Base-by-base conservation (phyloP, 2,113 vertebrate genomes). In the Trichechus manatus region DNA sequence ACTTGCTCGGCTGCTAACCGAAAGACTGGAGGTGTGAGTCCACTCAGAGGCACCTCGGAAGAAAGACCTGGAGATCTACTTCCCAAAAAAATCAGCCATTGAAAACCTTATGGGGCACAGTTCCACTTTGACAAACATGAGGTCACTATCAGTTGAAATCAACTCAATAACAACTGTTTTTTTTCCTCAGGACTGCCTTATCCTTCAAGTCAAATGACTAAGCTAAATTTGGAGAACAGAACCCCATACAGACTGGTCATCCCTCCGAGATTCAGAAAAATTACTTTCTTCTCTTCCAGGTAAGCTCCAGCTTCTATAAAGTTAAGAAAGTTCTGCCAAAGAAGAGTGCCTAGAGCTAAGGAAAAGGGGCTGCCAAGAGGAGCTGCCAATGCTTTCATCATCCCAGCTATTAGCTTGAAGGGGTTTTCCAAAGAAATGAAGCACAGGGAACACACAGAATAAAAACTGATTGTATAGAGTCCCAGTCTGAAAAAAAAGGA, bases 161-260 rank as follows among this genome's bases (percentile, higher is more conserved):
- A 19, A 72, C n/a, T 72, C 31, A n/a, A 39, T 22, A 17, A 23
- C n/a, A 72, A 39, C n/a, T 72, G n/a, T 36, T 72, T 9, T 70
- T 36, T 53, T 89, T 92, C n/a, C 74, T 74, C 44, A 44, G 63
- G 25, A 50, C 68, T 87, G 61, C 59, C 44, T 87, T 42, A 72
- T 42, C 31, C 56, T 75, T 63, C n/a, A 98, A 97, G 95, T 97
- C 97, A 97, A 97, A 97, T 95, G 94, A 97, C 94, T 95, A 97
- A 97, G 33, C 91, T 97, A 81, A 89, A 93, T 95, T 1, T 90
- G 92, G 47, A 97, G 92, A 96, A 96, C 5, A 88, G 75, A 80
- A 56, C 63, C 44, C 36, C 70, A 20, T 19, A 6, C 11, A 29
- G 33, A 31, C 8, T 9, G 42, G 33, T 82, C 44, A 64, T 39